Conservation (phyloP, 2,888 invertebrate species). For the Amiota minor region DNA sequence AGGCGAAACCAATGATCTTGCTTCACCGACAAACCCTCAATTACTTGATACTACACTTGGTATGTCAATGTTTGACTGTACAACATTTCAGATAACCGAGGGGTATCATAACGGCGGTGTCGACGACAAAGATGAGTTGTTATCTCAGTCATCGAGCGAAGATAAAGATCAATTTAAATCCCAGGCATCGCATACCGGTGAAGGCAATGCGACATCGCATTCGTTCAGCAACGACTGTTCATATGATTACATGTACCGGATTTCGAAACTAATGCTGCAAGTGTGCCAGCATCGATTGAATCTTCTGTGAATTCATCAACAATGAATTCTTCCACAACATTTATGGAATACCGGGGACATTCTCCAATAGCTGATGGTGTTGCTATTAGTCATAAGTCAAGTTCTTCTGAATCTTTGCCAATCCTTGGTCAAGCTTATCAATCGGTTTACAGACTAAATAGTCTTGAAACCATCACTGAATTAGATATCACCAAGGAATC, state of each 20-base stretch:
- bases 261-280: not conserved
- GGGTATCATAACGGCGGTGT: constrained; percentile 22
- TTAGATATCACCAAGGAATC: constrained; percentile 57
- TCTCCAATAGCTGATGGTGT: not conserved
- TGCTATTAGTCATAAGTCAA: not conserved
- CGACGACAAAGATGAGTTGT: constrained; percentile 15
- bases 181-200: not conserved
- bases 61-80: constrained; percentile 67
- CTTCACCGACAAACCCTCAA: constrained; percentile 16
- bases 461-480: constrained; percentile 55
- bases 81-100: constrained; percentile 42
- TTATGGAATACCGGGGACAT: too few species aligned
- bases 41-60: constrained; percentile 65
- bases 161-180: not conserved
- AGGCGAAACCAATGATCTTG: not conserved
- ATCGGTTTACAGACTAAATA: constrained; percentile 54
- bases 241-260: too few species aligned
- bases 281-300: not conserved
- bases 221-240: not conserved
- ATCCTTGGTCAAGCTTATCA: not conserved
- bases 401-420: not conserved
- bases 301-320: not conserved
- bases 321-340: not conserved
- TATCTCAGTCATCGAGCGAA: not conserved
- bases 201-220: not conserved